phyloP scores from a whole-genome alignment of 2,113 vertebrate genomes.

The Loxodonta africana region DNA sequence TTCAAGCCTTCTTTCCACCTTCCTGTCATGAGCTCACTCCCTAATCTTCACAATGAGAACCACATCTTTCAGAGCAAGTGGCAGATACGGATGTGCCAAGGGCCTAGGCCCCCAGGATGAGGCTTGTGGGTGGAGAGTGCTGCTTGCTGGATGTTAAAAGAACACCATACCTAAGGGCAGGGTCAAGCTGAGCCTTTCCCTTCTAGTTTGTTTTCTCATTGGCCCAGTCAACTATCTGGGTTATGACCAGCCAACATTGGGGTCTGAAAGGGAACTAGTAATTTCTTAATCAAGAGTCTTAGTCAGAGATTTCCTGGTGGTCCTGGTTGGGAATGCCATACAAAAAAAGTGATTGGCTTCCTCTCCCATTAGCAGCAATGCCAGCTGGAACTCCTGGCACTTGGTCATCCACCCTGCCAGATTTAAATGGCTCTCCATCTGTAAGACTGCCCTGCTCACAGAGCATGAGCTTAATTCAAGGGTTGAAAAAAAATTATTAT shows the following conservation, averaged over 20 bases:
- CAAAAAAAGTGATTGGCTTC: neutral
- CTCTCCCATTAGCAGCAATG: neutral
- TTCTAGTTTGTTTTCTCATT: conserved; percentile 49
- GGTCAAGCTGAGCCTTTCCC: neutral
- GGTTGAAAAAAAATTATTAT: conserved; percentile 3
- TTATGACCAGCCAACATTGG: neutral
- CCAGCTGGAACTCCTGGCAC: neutral
- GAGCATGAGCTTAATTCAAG: neutral
- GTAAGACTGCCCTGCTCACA: neutral
- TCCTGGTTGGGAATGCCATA: neutral
- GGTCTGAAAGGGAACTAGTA: neutral
- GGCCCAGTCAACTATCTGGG: neutral
- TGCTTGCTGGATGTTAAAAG: conserved; percentile 10
- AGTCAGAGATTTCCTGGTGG: neutral
- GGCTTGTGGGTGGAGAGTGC: neutral
- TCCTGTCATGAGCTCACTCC: neutral
- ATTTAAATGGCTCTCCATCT: conserved; percentile 20
- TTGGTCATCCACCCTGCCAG: neutral
- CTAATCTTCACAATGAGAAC: conserved; percentile 52
- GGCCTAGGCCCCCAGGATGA: neutral
- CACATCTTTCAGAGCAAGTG: neutral
- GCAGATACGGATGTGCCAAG: neutral
- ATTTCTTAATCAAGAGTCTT: neutral
- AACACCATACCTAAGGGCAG: neutral
- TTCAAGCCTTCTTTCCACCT: conserved; percentile 39